phyloP scores from a whole-genome alignment of 2,113 vertebrate species.

The Notothenia rossii region DNA sequence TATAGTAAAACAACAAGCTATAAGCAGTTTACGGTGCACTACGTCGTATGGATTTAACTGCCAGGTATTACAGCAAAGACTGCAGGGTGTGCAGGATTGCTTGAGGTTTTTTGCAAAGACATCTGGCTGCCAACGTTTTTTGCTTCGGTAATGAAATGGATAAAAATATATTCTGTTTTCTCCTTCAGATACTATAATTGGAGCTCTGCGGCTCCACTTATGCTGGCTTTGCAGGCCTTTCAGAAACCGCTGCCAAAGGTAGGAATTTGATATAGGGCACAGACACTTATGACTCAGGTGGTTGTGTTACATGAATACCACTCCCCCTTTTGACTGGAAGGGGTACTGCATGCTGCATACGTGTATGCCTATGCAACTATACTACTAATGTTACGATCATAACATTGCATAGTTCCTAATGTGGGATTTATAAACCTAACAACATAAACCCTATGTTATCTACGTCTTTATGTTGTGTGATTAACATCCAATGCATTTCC shows the following conservation, averaged over 20 bases:
- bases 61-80: neutral
- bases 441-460: neutral
- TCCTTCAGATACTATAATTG: slow-evolving; percentile 94
- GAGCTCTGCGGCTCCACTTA: slow-evolving; percentile 92
- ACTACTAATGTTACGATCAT: neutral
- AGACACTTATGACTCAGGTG: slow-evolving; percentile 13
- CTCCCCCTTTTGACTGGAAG: slow-evolving; percentile 36
- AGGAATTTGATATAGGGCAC: slow-evolving; percentile 42
- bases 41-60: neutral
- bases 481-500: slow-evolving; percentile 5
- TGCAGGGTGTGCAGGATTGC: neutral
- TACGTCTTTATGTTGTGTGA: neutral
- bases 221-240: slow-evolving; percentile 96
- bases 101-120: neutral
- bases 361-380: neutral
- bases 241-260: slow-evolving; percentile 99
- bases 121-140: slow-evolving; percentile 5
- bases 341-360: slow-evolving; percentile 28
- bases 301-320: neutral
- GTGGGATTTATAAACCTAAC: neutral
- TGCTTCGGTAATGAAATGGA: neutral
- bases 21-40: neutral
- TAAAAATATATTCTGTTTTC: slow-evolving; percentile 36
- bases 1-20: neutral
- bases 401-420: neutral